A percentile compares a stretch with the other conserved stretches of the same genome.
phyloP scores from a whole-genome alignment of 2,888 invertebrate genomes.

The Laothoe populi region DNA sequence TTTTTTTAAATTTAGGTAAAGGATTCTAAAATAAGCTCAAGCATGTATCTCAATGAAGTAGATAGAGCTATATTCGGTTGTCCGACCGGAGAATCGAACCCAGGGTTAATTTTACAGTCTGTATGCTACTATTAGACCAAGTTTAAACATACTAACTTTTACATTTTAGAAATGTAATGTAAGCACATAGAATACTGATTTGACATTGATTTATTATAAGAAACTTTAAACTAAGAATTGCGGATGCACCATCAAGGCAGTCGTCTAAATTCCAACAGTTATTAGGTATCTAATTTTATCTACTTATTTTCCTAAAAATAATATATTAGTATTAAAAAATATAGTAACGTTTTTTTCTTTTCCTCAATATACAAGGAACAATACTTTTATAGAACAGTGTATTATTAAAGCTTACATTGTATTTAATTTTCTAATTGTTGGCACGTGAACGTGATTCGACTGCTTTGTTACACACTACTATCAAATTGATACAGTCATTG shows the following conservation, averaged over 20 bases:
- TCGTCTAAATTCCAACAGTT: not conserved
- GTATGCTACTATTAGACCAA: too few relatives aligned
- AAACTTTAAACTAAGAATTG: constrained; percentile 9
- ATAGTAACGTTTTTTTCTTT: too few relatives aligned
- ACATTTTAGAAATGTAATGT: not conserved
- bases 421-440: not conserved
- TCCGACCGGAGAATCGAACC: too few relatives aligned
- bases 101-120: too few relatives aligned
- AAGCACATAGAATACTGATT: constrained; percentile 3
- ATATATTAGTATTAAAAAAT: too few relatives aligned
- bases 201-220: constrained; percentile 1
- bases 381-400: not conserved
- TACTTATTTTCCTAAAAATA: too few relatives aligned
- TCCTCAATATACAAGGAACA: too few relatives aligned
- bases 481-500: not conserved
- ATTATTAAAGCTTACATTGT: not conserved
- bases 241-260: not conserved
- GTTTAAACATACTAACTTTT: not conserved
- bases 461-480: not conserved
- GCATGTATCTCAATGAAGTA: too few relatives aligned
- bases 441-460: not conserved
- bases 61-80: too few relatives aligned
- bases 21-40: too few relatives aligned
- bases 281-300: not conserved
- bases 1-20: too few relatives aligned